Conservation (phyloP, 2,113 vertebrate species). For the Coturnix japonica region DNA sequence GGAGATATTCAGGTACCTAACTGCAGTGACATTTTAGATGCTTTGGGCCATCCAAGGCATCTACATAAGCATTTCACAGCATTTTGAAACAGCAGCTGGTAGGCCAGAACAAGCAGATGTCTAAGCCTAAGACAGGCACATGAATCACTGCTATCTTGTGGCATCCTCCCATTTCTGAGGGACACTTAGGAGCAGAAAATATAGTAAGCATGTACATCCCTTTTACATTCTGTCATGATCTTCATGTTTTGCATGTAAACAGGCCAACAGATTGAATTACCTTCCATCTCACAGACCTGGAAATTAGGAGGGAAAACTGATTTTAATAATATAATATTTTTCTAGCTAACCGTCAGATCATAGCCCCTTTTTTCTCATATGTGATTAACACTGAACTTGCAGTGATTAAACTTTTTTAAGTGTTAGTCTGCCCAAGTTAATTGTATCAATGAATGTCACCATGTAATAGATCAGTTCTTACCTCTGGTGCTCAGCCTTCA, state of each 20-base stretch:
- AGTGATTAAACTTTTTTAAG: neutral
- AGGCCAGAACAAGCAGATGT: neutral
- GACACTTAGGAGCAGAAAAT: neutral
- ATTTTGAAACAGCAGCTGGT: neutral
- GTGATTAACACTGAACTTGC: neutral
- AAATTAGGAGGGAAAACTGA: neutral
- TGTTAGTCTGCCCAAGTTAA: neutral
- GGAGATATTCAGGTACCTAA: constrained; percentile 10
- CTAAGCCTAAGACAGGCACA: neutral
- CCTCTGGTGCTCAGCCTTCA: neutral
- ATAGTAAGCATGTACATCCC: neutral
- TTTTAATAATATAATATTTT: neutral
- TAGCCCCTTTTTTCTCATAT: neutral
- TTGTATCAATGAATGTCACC: neutral
- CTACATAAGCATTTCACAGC: neutral
- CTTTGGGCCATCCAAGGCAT: neutral
- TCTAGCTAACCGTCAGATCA: neutral
- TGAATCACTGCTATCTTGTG: neutral
- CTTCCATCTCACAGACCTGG: neutral
- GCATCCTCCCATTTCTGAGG: neutral
- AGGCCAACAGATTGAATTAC: neutral
- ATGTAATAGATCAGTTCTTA: neutral
- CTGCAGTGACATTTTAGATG: neutral
- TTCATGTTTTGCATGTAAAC: neutral
- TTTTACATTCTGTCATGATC: neutral